Base-by-base conservation (phyloP, 2,797 vertebrate species). In the Limnodromus scolopaceus region DNA sequence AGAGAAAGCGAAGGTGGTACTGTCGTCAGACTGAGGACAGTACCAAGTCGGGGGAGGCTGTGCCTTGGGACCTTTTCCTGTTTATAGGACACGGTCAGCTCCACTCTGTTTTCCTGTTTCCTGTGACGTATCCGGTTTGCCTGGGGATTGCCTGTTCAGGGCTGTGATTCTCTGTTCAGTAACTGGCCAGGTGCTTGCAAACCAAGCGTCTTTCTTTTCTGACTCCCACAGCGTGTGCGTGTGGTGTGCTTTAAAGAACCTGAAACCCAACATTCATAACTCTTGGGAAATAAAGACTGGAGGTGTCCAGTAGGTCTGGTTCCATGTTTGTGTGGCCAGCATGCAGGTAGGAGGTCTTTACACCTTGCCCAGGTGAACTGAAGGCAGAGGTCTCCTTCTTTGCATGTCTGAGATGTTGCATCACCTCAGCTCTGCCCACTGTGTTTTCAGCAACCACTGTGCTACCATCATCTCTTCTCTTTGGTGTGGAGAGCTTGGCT, bases 31-130 rank as follows among this genome's bases (percentile, higher is more conserved):
- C 72, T 71, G 48, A 41, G 65, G 58, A 75, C 68, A 16, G 58
- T 46, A 70, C 78, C 1, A 15, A 51, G 18, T 3, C 4, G 14
- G 27, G 70, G 23, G 7, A 78, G 69, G 38, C 72, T 63, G 28
- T 77, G 76, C 41, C 24, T 66, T 69, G 43, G 80, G 58, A 61
- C 24, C 61, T 96, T 95, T 97, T 97, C 96, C 96, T 97, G 95
- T 96, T 97, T 95, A 34, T 24, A 58, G 89, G 88, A 65, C 34
- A 2, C 2, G 41, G 78, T 64, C 78, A 85, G 65, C 57, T 69
- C 57, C 8, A 14, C 61, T 70, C 22, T 74, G 24, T 91, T 84
- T 92, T 97, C 88, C 94, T 86, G 64, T 95, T 97, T 95, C 96
- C 93, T 70, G 19, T 91, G 84, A 80, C 11, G 24, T 95, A 74